Evolutionary conservation across 2,797 vertebrate species (phyloP).

Genomic region (Manis javanica): DNA sequence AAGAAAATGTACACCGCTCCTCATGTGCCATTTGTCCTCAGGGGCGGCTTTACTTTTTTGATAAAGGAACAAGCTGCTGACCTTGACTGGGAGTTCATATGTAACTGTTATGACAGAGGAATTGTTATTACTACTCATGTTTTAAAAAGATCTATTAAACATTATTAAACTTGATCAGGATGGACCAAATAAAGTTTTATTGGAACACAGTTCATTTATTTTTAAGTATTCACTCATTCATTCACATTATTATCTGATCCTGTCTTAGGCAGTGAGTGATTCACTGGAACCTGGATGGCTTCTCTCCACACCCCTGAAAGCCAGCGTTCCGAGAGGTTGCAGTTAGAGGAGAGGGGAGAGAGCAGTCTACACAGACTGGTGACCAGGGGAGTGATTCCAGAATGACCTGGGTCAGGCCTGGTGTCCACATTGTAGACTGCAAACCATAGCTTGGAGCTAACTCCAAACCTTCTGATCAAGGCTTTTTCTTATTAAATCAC

Average conservation of each 20-base stretch:
- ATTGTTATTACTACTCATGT: slow-evolving; percentile 69
- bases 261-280: background rate
- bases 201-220: slow-evolving; percentile 44
- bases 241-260: background rate
- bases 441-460: background rate
- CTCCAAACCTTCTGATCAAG: background rate
- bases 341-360: background rate
- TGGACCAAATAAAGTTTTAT: slow-evolving; percentile 80
- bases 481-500: slow-evolving; percentile 26
- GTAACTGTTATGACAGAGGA: slow-evolving; percentile 52
- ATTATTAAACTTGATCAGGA: slow-evolving; percentile 73
- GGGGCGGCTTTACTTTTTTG: slow-evolving; percentile 7
- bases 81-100: slow-evolving; percentile 48
- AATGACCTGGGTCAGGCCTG: background rate
- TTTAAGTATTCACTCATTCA: background rate
- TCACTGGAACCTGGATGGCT: fast-evolving
- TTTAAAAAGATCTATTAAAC: slow-evolving; percentile 72
- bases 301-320: background rate
- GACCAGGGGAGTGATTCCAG: background rate
- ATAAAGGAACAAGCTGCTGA: slow-evolving; percentile 71
- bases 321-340: background rate
- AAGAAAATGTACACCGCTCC: slow-evolving; percentile 8
- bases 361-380: background rate
- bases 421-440: background rate
- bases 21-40: slow-evolving; percentile 59